These are phyloP conservation scores for Yoshiicerus persimilis DNA, from an alignment of 1,140 invertebrate species.

Conservation along the genomic window DNA sequence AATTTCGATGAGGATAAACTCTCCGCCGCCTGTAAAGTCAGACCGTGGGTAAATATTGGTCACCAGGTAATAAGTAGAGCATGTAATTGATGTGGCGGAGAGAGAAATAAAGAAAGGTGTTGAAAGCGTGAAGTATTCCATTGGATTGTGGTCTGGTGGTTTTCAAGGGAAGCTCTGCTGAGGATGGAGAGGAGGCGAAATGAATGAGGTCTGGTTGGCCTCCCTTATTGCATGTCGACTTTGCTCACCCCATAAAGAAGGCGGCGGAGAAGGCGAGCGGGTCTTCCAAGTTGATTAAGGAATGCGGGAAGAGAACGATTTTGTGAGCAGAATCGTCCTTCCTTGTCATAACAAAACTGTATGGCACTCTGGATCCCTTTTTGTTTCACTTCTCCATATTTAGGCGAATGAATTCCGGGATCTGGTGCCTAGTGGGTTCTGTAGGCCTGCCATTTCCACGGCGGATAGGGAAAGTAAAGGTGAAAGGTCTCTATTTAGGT, in stretches of 20 bases:
- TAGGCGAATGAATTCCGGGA: not conserved
- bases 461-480: not conserved
- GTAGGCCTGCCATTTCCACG: not conserved
- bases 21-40: no score
- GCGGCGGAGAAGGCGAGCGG: not conserved
- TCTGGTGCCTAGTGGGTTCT: no score
- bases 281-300: not conserved
- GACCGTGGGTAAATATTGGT: no score
- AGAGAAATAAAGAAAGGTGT: not conserved
- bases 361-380: not conserved
- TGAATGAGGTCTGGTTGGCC: not conserved
- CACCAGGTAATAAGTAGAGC: not conserved
- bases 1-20: no score
- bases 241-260: slow-evolving; percentile 9
- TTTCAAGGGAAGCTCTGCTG: not conserved
- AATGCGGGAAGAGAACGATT: not conserved
- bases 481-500: not conserved
- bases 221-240: not conserved
- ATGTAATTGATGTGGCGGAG: not conserved
- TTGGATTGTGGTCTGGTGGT: not conserved
- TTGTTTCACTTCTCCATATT: not conserved
- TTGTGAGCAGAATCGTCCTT: not conserved
- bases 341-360: not conserved
- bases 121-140: not conserved
- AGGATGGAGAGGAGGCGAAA: not conserved